These are phyloP conservation scores for Hirtodrosophila duncani DNA, from an alignment of 2,888 invertebrate genomes.

Conservation along the genomic window DNA sequence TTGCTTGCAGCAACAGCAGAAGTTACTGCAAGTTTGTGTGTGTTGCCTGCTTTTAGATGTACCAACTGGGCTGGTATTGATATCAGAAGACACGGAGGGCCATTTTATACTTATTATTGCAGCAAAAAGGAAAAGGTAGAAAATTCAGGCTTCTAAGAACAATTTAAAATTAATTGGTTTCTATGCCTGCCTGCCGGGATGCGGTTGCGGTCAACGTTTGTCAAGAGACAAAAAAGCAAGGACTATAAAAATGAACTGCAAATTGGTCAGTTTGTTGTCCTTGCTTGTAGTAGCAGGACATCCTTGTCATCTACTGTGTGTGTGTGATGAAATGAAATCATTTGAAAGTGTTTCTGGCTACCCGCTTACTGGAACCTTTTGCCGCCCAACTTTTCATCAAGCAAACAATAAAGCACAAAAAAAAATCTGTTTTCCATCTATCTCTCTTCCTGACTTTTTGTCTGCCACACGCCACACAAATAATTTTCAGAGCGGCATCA, in stretches of 20 bases:
- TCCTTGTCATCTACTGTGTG: constrained; percentile 13
- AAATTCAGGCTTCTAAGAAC: constrained; percentile 19
- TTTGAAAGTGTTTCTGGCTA: constrained; percentile 54
- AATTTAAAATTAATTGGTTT: constrained; percentile 72
- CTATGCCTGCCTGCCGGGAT: constrained; percentile 51
- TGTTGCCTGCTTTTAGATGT: constrained; percentile 38
- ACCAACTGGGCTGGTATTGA: constrained; percentile 8
- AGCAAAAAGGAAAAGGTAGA: constrained; percentile 21
- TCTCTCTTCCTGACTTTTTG: constrained; percentile 9
- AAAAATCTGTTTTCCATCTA: constrained; percentile 18
- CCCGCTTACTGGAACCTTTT: background rate
- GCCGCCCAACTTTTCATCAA: constrained; percentile 30
- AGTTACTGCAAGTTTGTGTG: constrained; percentile 16
- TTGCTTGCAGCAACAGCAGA: constrained; percentile 23
- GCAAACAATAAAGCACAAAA: constrained; percentile 60
- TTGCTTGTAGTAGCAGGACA: constrained; percentile 22
- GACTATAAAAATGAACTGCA: constrained; percentile 31
- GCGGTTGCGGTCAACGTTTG: constrained; percentile 20
- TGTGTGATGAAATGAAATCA: constrained; percentile 64
- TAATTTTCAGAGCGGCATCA: constrained; percentile 61
- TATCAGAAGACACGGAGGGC: background rate
- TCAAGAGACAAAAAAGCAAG: constrained; percentile 20
- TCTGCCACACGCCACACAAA: no score
- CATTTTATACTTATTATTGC: constrained; percentile 55
- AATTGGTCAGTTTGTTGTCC: constrained; percentile 51